phyloP scores from a whole-genome alignment of 2,888 invertebrate genomes.

The Crossocerus cetratus region DNA sequence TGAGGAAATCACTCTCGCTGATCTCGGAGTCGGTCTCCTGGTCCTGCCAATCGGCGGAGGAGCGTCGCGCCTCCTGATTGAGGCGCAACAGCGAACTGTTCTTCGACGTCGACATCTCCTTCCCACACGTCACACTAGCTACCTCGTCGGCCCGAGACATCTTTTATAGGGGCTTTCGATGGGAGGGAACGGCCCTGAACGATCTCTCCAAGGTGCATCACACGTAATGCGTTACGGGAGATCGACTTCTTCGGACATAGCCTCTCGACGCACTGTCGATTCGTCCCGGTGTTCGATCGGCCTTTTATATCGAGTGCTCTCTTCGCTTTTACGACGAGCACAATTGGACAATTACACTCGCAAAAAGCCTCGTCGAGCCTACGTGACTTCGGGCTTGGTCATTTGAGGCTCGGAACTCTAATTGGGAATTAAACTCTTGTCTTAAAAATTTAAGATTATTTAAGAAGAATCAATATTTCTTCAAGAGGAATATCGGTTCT shows the following conservation, averaged over 20 bases:
- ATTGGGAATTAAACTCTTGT: too few relatives aligned
- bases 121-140: slow-evolving; percentile 68
- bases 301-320: slow-evolving; percentile 42
- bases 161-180: slow-evolving; percentile 64
- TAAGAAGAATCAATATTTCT: too few relatives aligned
- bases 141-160: slow-evolving; percentile 68
- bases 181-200: slow-evolving; percentile 41
- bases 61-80: slow-evolving; percentile 76
- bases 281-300: slow-evolving; percentile 8
- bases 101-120: slow-evolving; percentile 73
- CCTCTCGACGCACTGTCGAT: slow-evolving; percentile 39
- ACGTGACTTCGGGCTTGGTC: too few relatives aligned
- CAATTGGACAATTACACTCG: too few relatives aligned
- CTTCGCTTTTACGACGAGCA: too few relatives aligned
- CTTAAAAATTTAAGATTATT: too few relatives aligned
- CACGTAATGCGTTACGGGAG: slow-evolving; percentile 51
- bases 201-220: slow-evolving; percentile 6
- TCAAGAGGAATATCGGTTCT: too few relatives aligned
- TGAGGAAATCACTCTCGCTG: slow-evolving; percentile 87
- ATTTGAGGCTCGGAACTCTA: too few relatives aligned
- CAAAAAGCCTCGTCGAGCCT: too few relatives aligned
- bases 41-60: slow-evolving; percentile 77
- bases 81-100: slow-evolving; percentile 68
- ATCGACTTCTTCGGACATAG: slow-evolving; percentile 48
- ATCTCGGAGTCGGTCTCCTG: slow-evolving; percentile 89